These are phyloP conservation scores for Hapalemur alaotrensis DNA, from an alignment of 2,797 vertebrate species.

Conservation along the genomic window DNA sequence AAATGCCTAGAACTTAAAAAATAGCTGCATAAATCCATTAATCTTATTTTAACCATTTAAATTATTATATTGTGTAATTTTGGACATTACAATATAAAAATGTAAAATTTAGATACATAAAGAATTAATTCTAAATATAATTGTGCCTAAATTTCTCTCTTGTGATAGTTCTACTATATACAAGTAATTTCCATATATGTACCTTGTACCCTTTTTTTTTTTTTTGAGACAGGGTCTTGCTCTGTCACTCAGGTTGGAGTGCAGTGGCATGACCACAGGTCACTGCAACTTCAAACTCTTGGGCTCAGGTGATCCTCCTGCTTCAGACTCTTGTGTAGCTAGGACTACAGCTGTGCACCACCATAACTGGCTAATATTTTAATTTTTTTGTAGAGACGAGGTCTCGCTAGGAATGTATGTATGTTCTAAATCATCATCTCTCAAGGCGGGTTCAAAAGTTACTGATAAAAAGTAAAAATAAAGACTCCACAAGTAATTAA, in stretches of 20 bases:
- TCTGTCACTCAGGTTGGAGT: no score
- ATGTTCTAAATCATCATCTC: background rate
- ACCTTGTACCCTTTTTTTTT: background rate
- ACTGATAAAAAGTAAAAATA: background rate
- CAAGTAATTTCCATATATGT: background rate
- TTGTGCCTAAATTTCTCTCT: background rate
- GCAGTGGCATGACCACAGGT: no score
- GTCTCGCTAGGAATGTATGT: background rate
- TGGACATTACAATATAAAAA: background rate
- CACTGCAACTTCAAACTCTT: no score
- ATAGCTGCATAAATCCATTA: background rate
- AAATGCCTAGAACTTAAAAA: background rate
- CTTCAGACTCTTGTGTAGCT: no score
- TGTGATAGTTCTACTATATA: background rate
- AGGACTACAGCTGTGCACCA: no score
- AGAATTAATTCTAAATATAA: background rate
- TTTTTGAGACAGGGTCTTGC: background rate
- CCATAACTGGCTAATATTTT: no score
- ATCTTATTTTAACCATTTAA: background rate
- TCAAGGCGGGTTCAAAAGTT: background rate
- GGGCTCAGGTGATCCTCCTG: no score
- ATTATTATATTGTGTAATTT: background rate
- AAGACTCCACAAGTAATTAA: background rate
- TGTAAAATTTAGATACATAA: background rate
- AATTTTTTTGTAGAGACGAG: no score